These are phyloP conservation scores for Poeciliopsis gracilis DNA, from an alignment of 2,797 vertebrate species.

Conservation along the genomic window DNA sequence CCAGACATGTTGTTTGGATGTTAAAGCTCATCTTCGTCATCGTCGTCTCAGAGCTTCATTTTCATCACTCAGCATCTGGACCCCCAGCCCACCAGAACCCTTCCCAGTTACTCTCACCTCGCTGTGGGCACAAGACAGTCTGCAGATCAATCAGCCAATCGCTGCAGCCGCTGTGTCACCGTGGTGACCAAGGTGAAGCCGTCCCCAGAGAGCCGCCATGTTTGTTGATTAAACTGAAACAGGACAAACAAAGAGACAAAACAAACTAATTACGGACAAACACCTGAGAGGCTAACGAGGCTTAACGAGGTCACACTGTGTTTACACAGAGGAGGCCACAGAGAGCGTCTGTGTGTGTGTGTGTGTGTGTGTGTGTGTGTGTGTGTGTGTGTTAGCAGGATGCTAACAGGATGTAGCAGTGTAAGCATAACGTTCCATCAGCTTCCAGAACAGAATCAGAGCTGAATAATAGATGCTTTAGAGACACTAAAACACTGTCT, in stretches of 20 bases:
- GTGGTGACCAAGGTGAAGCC: constrained; percentile 17
- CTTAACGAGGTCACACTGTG: constrained; percentile 65
- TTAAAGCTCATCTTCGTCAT: background rate
- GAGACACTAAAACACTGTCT: constrained; percentile 36
- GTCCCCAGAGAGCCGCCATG: constrained; percentile 26
- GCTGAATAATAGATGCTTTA: constrained; percentile 51
- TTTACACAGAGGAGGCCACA: constrained; percentile 19
- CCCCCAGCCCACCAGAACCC: background rate
- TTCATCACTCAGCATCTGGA: background rate
- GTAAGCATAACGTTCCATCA: constrained; percentile 41
- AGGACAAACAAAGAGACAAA: constrained; percentile 70
- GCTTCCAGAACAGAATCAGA: constrained; percentile 27
- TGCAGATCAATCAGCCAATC: constrained; percentile 31
- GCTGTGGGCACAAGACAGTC: background rate
- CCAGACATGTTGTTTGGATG: background rate
- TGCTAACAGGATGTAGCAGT: constrained; percentile 21
- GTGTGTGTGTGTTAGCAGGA: constrained; percentile 9
- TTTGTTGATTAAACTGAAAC: constrained; percentile 60
- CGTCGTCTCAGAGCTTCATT: background rate
- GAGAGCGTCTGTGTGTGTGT: background rate
- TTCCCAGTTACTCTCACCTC: background rate
- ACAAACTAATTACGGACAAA: constrained; percentile 73
- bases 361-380: constrained; percentile 4
- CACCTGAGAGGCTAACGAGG: constrained; percentile 64
- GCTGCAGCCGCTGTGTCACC: constrained; percentile 4